Base-by-base conservation (phyloP, 2,797 vertebrate genomes). In the Notoglanidium macrostoma region DNA sequence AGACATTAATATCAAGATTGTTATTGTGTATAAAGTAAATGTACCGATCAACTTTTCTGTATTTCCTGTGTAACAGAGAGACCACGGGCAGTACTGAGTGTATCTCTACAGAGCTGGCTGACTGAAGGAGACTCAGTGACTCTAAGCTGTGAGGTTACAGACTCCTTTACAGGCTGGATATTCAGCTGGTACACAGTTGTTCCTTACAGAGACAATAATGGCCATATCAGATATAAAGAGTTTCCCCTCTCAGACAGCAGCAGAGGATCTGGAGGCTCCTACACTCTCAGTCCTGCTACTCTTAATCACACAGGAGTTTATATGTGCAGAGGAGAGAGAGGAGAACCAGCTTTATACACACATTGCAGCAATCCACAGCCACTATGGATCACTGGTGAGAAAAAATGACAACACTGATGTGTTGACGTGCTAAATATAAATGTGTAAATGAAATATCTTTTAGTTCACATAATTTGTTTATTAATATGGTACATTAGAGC, bases 121-220 rank as follows among this genome's bases (percentile, higher is more conserved):
- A 90, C 72, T 83, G 79, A 90, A 84, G 92, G 90, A 81, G 91
- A 68, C 87, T 87, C 88, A 8, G 91, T 92, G 0, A 89, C 85
- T 90, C 70, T 49, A 49, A 49, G 46, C 46, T 49, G 46, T 77
- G 61, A 26, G 0, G 67, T 93, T 83, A 1, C 11, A 63, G 0
- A 65, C 70, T 84, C 70, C 0, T 77, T 88, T 77, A 85, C 82
- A 87, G 92, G 83, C 72, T 92, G 92, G 93, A 92, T 87, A 65
- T 92, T 92, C 81, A 89, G 59, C 90, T 93, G 91, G 91, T 92
- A 90, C 86, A 89, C 86, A 61, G 9, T 10, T 2, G 12, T 29
- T 51, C 73, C 26, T 5, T 7, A 76, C 12, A 14, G 46, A n/a
- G 0, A 76, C 46, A 51, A 26, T 46, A 2, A 46, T 26, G 70